A percentile compares a stretch with the other conserved stretches of the same genome.
These are phyloP conservation scores for Takifugu ocellatus DNA, from an alignment of 2,797 vertebrate species.

Conservation along the genomic window DNA sequence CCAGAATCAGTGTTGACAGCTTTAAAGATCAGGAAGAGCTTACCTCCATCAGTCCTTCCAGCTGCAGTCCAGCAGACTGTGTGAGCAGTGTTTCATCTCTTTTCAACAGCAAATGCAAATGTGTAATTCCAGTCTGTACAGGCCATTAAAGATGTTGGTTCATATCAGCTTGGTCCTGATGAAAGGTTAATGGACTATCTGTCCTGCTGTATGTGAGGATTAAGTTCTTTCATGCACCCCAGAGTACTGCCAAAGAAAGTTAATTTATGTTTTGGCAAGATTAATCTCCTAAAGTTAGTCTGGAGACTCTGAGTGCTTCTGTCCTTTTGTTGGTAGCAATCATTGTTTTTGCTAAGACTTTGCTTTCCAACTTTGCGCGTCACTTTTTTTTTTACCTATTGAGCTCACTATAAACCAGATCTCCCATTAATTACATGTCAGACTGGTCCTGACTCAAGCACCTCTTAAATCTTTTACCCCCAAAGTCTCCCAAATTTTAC, in stretches of 20 bases:
- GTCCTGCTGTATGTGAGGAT: slow-evolving; percentile 29
- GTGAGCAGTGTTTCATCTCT: slow-evolving; percentile 17
- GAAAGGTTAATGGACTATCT: slow-evolving; percentile 57
- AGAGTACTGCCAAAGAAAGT: slow-evolving; percentile 13
- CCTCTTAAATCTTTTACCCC: no score
- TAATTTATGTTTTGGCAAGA: background rate
- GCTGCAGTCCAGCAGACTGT: slow-evolving; percentile 18
- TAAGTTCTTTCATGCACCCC: slow-evolving; percentile 21
- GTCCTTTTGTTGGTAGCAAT: slow-evolving; percentile 5
- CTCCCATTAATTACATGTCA: slow-evolving; percentile 7
- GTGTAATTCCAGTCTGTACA: slow-evolving; percentile 18
- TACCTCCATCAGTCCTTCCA: slow-evolving; percentile 47
- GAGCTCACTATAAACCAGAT: slow-evolving; percentile 2
- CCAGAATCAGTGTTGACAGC: slow-evolving; percentile 59
- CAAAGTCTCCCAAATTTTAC: no score
- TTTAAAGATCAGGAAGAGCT: slow-evolving; percentile 43
- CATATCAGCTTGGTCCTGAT: slow-evolving; percentile 21
- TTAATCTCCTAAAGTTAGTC: slow-evolving; percentile 16
- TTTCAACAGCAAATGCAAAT: slow-evolving; percentile 19
- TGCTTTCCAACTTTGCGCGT: slow-evolving; percentile 8
- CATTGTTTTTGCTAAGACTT: slow-evolving; percentile 2
- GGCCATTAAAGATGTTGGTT: slow-evolving; percentile 25
- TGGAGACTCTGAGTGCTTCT: background rate
- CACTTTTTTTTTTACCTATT: slow-evolving; percentile 5
- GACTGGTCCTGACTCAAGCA: no score